Percentiles rank a stretch among this genome's conserved stretches.
These are phyloP conservation scores for Engraulis encrasicolus DNA, from an alignment of 2,113 vertebrate genomes.

Conservation along the genomic window DNA sequence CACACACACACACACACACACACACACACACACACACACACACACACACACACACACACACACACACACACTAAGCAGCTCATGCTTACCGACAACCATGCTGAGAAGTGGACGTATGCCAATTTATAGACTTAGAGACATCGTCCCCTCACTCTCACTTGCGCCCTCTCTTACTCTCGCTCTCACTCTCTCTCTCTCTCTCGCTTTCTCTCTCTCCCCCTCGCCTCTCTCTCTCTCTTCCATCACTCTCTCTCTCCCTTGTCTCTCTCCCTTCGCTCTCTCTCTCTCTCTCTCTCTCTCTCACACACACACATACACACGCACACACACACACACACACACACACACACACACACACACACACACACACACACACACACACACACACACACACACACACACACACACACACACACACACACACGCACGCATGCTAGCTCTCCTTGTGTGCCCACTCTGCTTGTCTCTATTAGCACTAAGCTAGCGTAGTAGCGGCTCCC, in stretches of 20 bases:
- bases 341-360: not conserved
- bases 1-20: not conserved
- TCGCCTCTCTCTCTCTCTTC: too few relatives aligned
- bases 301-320: not conserved
- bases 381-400: slow-evolving; percentile 46
- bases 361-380: not conserved
- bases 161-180: too few relatives aligned
- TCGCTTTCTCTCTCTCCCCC: too few relatives aligned
- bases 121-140: too few relatives aligned
- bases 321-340: not conserved
- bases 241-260: too few relatives aligned
- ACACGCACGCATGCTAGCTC: not conserved
- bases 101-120: too few relatives aligned
- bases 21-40: not conserved
- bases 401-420: slow-evolving; percentile 42
- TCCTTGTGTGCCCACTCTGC: slow-evolving; percentile 14
- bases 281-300: too few relatives aligned
- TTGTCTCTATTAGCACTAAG: slow-evolving; percentile 26
- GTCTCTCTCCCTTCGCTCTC: too few relatives aligned
- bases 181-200: too few relatives aligned
- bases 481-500: slow-evolving; percentile 39
- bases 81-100: too few relatives aligned
- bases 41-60: not conserved
- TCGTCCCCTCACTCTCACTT: too few relatives aligned
- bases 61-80: not conserved